A percentile compares a stretch with the other conserved stretches of the same genome.
These are phyloP conservation scores for Acleris emargana DNA, from an alignment of 2,888 invertebrate species.

Conservation along the genomic window DNA sequence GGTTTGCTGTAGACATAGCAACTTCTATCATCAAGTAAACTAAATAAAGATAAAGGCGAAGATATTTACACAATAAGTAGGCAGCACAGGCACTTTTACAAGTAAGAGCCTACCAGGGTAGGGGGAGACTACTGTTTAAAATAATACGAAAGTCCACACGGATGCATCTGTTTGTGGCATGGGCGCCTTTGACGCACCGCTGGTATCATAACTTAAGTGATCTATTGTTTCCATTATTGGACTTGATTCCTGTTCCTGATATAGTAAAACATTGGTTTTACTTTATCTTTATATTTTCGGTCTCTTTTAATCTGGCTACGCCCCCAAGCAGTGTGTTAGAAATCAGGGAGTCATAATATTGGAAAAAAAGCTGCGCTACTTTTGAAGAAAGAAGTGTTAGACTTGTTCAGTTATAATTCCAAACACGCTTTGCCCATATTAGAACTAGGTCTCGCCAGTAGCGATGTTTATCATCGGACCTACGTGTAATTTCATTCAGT, in stretches of 20 bases:
- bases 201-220: background rate
- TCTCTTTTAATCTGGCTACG: no score
- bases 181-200: background rate
- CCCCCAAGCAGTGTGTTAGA: no score
- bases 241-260: no score
- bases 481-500: constrained; percentile 8
- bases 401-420: background rate
- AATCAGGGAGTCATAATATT: no score
- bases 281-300: no score
- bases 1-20: background rate
- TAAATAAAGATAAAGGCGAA: no score
- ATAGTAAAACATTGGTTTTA: no score
- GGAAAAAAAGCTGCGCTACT: no score
- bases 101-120: no score
- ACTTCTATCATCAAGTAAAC: no score
- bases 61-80: no score
- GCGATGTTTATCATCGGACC: background rate
- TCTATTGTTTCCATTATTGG: background rate
- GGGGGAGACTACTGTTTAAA: background rate
- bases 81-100: no score
- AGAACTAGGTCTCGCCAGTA: background rate
- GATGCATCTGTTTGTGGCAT: background rate
- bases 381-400: background rate
- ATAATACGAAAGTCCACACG: background rate
- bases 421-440: background rate